Base-by-base conservation (phyloP, 2,888 invertebrate species). In the Perizoma affinitatum region DNA sequence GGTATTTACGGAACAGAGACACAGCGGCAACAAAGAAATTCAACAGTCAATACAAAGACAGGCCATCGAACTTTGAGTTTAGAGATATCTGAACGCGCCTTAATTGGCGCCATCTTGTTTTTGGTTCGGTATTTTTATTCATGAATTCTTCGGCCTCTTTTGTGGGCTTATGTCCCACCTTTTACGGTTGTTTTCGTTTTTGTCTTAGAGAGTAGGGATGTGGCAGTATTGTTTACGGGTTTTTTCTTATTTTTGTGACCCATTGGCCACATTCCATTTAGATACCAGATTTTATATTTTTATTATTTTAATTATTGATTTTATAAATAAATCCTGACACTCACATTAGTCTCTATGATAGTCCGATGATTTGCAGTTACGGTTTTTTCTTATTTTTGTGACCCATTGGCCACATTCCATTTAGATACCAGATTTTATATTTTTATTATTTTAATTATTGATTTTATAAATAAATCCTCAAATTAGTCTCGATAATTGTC, bases 121-220 rank as follows among this genome's bases (percentile, higher is more conserved):
- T 84, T 81, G 82, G 82, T 71, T 71, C 71, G 81, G 82, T 78
- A 84, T 88, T 87, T 87, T 87, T 87, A 88, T 88, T 87, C 87
- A 86, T 81, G 82, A 78, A 84, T 83, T 79, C 87, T 80, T 77
- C 74, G 72, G 76, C 65, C 70, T 70, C 80, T 78, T 81, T 76
- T 76, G 74, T 72, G 71, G 71, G 72, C 70, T 69, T 75, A 71
- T 74, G 71, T 71, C 73, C 49, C 67, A 80, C 65, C 85, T 73
- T 87, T 78, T 84, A 82, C 65, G 82, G 85, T 54, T 66, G 65
- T 61, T 70, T 67, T 58, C 60, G 69, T 73, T 76, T 78, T 83
- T 79, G 73, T 67, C 65, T 68, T 65, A 55, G 52, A 61, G 51
- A 54, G 48, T 61, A 53, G 61, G 63, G 65, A 58, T 63, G 67